A percentile compares a stretch with the other conserved stretches of the same genome.
phyloP scores from a whole-genome alignment of 1,140 invertebrate genomes.

The Pararge aegeria region DNA sequence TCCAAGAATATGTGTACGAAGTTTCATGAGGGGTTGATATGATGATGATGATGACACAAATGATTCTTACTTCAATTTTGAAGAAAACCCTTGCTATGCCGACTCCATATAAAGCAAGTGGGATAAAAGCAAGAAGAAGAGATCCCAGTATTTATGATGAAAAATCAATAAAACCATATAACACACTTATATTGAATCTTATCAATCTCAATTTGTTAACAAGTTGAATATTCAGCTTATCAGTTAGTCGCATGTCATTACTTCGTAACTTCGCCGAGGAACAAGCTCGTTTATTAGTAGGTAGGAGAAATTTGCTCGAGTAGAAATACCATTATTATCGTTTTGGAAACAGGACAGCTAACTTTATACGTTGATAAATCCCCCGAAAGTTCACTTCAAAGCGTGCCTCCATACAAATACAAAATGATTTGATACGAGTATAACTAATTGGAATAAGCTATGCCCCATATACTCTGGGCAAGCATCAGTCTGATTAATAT shows the following conservation, averaged over 20 bases:
- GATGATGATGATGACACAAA: no score
- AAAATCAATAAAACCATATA: background rate
- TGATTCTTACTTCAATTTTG: no score
- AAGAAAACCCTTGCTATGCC: no score
- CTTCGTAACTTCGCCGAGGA: conserved; percentile 1
- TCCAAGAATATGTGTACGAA: no score
- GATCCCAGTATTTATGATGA: no score
- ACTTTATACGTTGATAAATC: conserved; percentile 1
- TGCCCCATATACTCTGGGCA: background rate
- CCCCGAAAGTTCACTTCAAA: background rate
- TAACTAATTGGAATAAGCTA: background rate
- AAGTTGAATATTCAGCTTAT: conserved; percentile 5
- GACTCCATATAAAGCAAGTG: no score
- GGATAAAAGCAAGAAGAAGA: no score
- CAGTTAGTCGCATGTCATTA: background rate
- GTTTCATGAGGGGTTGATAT: no score
- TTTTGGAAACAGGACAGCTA: background rate
- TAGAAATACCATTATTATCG: conserved; percentile 7
- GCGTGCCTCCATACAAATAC: background rate
- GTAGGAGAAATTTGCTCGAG: conserved; percentile 16
- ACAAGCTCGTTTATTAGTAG: conserved; percentile 30
- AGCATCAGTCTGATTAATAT: no score
- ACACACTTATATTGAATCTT: background rate
- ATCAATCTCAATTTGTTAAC: background rate
- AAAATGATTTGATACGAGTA: background rate